Percentiles rank a stretch among this genome's conserved stretches.
Conservation (phyloP, 2,888 invertebrate genomes). For the Unio pictorum region DNA sequence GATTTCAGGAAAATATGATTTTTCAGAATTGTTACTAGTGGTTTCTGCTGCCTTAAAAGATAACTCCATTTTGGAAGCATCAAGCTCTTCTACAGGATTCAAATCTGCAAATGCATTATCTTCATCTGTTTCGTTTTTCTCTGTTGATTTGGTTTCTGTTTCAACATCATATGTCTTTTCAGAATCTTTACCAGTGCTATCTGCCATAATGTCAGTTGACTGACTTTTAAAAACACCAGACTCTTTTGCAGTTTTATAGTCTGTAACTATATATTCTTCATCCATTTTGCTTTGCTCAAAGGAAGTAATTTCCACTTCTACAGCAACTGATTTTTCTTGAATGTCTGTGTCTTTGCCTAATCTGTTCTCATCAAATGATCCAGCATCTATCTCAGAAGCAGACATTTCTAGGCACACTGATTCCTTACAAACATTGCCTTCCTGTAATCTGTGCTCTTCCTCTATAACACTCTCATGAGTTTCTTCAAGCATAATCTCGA, state of each 20-base stretch:
- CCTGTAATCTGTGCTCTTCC: too few relatives aligned
- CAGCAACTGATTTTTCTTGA: too few relatives aligned
- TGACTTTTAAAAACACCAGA: neutral
- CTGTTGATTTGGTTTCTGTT: constrained; percentile 8
- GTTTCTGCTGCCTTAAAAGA: neutral
- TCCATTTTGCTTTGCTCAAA: neutral
- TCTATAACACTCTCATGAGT: too few relatives aligned
- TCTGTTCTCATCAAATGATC: constrained; percentile 1
- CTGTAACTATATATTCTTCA: constrained; percentile 5
- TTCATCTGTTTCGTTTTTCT: constrained; percentile 4
- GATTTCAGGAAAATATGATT: too few relatives aligned
- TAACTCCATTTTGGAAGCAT: neutral
- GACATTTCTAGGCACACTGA: too few relatives aligned
- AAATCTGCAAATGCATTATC: neutral
- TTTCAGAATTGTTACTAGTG: neutral
- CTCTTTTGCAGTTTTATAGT: neutral
- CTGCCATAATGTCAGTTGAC: neutral
- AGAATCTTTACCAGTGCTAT: constrained; percentile 8
- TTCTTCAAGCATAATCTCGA: too few relatives aligned
- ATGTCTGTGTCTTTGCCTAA: neutral
- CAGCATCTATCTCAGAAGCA: neutral
- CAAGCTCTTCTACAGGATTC: neutral
- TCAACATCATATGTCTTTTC: constrained; percentile 6
- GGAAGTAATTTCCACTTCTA: too few relatives aligned
- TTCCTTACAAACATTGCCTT: too few relatives aligned